These are phyloP conservation scores for Trididemnum nubilum DNA, from an alignment of 23 tunicate species.

Conservation along the genomic window DNA sequence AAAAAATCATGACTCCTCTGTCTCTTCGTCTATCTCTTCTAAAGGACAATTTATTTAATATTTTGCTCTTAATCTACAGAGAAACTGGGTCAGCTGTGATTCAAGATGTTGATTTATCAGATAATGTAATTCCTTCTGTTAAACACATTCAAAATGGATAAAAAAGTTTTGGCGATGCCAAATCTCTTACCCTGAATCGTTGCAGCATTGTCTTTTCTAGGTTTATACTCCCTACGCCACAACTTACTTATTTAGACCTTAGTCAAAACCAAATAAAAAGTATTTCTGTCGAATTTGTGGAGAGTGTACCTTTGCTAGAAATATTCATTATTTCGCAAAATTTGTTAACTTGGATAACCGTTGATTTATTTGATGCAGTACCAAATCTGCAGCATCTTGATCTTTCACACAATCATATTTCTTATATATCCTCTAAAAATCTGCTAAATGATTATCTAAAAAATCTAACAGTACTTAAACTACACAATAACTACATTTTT, in stretches of 20 bases:
- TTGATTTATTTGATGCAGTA: neutral
- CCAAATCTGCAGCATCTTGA: neutral
- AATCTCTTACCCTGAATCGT: neutral
- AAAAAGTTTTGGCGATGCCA: neutral
- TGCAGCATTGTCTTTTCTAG: neutral
- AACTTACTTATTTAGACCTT: neutral
- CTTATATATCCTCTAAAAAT: neutral
- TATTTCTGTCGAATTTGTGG: neutral
- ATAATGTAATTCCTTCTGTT: neutral
- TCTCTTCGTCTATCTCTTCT: neutral
- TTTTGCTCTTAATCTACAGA: neutral
- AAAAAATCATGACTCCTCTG: neutral
- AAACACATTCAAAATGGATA: neutral
- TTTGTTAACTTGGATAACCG: neutral
- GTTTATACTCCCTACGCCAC: slow-evolving; percentile 1
- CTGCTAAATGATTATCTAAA: neutral
- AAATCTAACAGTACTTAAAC: neutral
- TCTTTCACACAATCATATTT: slow-evolving; percentile 13
- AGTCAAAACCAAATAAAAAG: neutral
- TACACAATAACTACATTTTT: slow-evolving; percentile 22
- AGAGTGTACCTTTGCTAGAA: neutral
- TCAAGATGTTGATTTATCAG: neutral
- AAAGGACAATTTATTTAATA: neutral
- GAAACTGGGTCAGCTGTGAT: neutral
- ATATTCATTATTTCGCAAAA: neutral